Base-by-base conservation (phyloP, 2,888 invertebrate species). In the Drosophila atripex region DNA sequence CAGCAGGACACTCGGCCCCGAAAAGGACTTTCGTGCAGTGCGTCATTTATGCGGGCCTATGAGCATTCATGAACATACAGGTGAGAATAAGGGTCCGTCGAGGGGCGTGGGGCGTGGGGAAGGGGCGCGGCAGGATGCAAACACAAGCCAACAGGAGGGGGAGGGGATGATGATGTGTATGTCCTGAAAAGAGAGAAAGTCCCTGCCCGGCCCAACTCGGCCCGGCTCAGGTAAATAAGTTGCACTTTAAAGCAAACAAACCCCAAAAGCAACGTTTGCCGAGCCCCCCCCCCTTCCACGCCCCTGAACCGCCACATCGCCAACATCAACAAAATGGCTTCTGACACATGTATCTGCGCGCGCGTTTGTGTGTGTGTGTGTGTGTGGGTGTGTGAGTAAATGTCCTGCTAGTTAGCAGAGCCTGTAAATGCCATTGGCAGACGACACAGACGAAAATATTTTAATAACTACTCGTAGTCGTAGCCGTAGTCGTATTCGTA, bases 211-310 rank as follows among this genome's bases (percentile, higher is more conserved):
- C 12, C n/a, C 11, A 1, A 6, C 28, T 25, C 56, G 3, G 21
- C 14, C 21, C 43, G 3, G 59, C 21, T 38, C 75, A 79, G 76
- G 83, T 83, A 78, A 80, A 78, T 76, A 80, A 59, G 76, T 78
- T 76, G 75, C 69, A 80, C 78, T 76, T 80, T 83, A 80, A 80
- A 83, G 80, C 64, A 76, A 78, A 75, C 80, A 80, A 58, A 7
- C 52, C n/a, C 59, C 71, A 49, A 25, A 59, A 53, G 47, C 46
- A 69, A 51, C 14, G 9, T 8, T 28, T 9, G 28, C 9, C 9
- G 9, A 28, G 9, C 25, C 9, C 16, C 47, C 4, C 7, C 41
- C 46, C 39, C 25, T 46, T 14, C 47, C 14, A 35, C 21, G 3
- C 50, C 23, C 7, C 6, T 18, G 30, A 9, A 12, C 38, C n/a